phyloP scores from a whole-genome alignment of 92 coral and sea anemone genomes.

The Isaurus tuberculatus region DNA sequence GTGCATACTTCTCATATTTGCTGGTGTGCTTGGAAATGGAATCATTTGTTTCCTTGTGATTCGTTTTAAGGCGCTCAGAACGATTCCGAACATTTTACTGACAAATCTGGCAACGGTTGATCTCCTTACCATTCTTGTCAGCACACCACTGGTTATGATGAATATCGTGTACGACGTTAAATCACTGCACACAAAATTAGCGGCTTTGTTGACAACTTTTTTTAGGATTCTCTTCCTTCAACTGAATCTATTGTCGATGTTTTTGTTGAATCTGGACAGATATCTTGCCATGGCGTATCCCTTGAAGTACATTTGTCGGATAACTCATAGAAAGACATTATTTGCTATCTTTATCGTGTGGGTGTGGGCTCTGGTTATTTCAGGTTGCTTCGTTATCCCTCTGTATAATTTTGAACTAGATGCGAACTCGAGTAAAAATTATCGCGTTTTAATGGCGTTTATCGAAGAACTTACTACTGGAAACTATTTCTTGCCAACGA shows the following conservation, averaged over 20 bases:
- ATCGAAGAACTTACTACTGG: too few relatives aligned
- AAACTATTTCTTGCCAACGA: not conserved
- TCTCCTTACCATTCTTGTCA: not conserved
- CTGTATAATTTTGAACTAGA: not conserved
- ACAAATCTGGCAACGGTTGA: slow-evolving; percentile 17
- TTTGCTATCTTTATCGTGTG: not conserved
- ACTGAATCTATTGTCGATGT: not conserved
- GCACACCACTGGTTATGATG: not conserved
- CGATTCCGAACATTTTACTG: slow-evolving; percentile 4
- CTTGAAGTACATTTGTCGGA: not conserved
- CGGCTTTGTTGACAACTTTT: not conserved
- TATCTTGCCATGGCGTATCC: not conserved
- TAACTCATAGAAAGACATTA: not conserved
- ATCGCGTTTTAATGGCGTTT: not conserved
- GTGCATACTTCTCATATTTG: not conserved
- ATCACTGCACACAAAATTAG: not conserved
- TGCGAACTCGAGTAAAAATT: not conserved
- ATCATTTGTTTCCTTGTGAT: not conserved
- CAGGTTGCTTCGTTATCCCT: not conserved
- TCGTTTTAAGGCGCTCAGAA: slow-evolving; percentile 13
- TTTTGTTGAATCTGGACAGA: slow-evolving; percentile 1
- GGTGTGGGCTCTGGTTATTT: not conserved
- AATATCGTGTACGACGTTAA: not conserved
- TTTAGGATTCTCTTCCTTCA: not conserved
- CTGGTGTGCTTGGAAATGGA: slow-evolving; percentile 4